Base-by-base conservation (phyloP, 2,797 vertebrate species). In the Buphagus erythrorhynchus region DNA sequence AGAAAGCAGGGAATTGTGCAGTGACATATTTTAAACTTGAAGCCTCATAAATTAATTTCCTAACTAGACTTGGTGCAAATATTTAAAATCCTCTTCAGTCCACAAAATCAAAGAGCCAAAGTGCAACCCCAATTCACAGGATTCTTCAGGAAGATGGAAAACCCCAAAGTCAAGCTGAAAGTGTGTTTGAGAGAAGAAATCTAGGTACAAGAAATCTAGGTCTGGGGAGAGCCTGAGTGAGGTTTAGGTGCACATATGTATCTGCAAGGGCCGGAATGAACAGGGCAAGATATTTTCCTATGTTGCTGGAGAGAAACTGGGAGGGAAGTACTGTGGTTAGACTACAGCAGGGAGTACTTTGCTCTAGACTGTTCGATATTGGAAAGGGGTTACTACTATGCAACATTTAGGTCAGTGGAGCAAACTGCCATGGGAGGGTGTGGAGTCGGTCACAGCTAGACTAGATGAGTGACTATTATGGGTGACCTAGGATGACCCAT, bases 341-440 rank as follows among this genome's bases (percentile, higher is more conserved):
- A 43, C 29, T 81, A 25, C 55, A 83, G 35, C 58, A 75, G 49
- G 54, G 46, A 93, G n/a, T 48, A 38, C 75, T 95, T 94, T 29
- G 42, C 71, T 77, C 66, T 77, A 57, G 75, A 29, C 57, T 1
- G 11, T 81, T 95, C 3, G 1, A 58, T 82, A 74, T 15, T 66
- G 89, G 72, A 94, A 91, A 86, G 38, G 88, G 59, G 8, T 80
- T 92, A 66, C 48, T 95, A 10, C 84, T 46, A 2, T 1, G 3
- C 49, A 91, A 18, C 74, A 91, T 96, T 77, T 92, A 92, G 90
- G 95, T 96, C 90, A 96, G 61, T 96, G 52, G 86, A 89, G 71
- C 95, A 93, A 94, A 72, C 38, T 79, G 83, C 73, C 58, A 52
- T 49, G 89, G 49, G 77, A 93, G 75, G 40, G 11, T 90, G 61